These are phyloP conservation scores for Aphodius granarius DNA, from an alignment of 2,888 invertebrate species.

Conservation along the genomic window DNA sequence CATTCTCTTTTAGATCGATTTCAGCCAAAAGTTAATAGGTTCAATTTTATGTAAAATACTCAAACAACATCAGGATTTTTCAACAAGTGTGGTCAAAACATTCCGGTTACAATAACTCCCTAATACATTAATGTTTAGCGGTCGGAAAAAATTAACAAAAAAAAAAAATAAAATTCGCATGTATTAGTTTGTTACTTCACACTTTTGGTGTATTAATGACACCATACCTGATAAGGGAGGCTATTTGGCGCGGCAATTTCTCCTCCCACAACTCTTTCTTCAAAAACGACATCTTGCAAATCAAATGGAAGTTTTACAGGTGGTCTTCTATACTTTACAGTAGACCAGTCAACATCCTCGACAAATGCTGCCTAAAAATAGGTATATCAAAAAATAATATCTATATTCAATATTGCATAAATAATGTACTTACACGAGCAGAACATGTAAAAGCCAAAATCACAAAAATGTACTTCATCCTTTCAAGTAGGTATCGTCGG, in stretches of 20 bases:
- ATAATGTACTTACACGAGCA: neutral
- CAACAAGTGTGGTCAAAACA: too few relatives aligned
- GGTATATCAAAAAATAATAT: neutral
- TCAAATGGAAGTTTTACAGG: neutral
- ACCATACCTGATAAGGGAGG: neutral
- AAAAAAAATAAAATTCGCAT: too few relatives aligned
- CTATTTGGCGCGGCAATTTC: neutral
- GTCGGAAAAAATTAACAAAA: too few relatives aligned
- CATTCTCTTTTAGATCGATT: too few relatives aligned
- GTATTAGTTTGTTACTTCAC: too few relatives aligned
- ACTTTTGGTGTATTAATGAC: too few relatives aligned
- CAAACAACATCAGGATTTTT: too few relatives aligned
- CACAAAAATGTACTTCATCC: constrained; percentile 3
- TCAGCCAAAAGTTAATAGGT: too few relatives aligned
- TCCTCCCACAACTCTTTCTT: constrained; percentile 5
- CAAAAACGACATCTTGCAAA: neutral
- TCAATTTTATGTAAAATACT: too few relatives aligned
- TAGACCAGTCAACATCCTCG: constrained; percentile 14
- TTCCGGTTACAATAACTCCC: too few relatives aligned
- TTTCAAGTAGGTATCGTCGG: neutral
- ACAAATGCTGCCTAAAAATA: neutral
- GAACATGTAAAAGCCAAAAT: neutral
- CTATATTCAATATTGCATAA: neutral
- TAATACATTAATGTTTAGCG: too few relatives aligned
- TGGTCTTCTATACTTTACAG: neutral